These are phyloP conservation scores for Meandrina meandrites DNA, from an alignment of 92 coral and sea anemone species.

Conservation along the genomic window DNA sequence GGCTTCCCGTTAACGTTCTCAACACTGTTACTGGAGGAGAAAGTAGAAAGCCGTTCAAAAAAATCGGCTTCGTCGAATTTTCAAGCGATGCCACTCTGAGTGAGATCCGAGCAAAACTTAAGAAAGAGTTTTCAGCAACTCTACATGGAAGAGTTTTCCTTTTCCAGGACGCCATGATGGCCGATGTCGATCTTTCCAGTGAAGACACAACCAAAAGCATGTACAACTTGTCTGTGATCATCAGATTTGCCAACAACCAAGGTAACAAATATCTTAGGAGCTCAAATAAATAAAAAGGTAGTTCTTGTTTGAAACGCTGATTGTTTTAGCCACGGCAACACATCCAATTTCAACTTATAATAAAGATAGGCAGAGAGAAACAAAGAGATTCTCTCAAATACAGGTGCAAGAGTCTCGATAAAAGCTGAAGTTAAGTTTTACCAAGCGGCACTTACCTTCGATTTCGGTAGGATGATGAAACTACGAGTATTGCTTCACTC, in stretches of 20 bases:
- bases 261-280: background rate
- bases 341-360: background rate
- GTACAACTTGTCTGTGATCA: conserved; percentile 66
- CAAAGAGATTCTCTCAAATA: background rate
- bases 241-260: conserved; percentile 46
- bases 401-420: background rate
- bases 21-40: conserved; percentile 43
- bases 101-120: conserved; percentile 41
- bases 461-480: background rate
- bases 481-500: background rate
- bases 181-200: conserved; percentile 54
- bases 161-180: conserved; percentile 65
- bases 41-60: conserved; percentile 49
- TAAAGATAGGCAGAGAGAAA: background rate
- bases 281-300: background rate
- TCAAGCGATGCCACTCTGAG: conserved; percentile 58
- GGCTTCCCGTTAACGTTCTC: conserved; percentile 75
- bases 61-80: conserved; percentile 72
- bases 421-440: background rate
- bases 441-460: background rate
- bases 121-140: conserved; percentile 23
- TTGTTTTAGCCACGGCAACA: no score
- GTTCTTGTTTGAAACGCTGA: background rate
- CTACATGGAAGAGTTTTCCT: conserved; percentile 44
- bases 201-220: conserved; percentile 52